phyloP scores from a whole-genome alignment of 2,888 invertebrate species.

The Agrochola circellaris region DNA sequence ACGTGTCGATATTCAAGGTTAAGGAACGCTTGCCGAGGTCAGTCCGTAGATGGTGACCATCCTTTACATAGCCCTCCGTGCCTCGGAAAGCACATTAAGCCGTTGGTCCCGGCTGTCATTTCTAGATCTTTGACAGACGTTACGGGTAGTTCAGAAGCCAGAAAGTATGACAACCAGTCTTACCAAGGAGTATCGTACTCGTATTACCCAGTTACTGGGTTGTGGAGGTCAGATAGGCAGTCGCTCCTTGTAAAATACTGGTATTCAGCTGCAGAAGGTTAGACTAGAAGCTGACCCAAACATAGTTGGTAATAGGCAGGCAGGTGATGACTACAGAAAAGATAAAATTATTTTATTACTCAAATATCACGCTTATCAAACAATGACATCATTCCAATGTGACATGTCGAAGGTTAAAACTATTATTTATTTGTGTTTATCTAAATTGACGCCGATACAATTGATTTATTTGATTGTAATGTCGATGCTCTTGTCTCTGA shows the following conservation, averaged over 20 bases:
- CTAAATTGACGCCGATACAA: conserved; percentile 14
- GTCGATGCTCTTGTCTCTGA: neutral
- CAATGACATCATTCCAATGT: conserved; percentile 19
- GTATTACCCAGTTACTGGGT: neutral
- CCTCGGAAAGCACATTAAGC: neutral
- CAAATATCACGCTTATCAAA: neutral
- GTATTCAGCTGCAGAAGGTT: neutral
- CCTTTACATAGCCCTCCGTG: too few species aligned
- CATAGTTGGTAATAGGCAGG: neutral
- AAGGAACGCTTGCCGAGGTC: too few species aligned
- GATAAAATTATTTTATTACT: conserved; percentile 14
- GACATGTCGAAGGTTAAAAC: conserved; percentile 23
- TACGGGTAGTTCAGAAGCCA: neutral
- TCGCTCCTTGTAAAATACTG: neutral
- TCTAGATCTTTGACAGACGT: neutral
- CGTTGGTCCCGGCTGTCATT: neutral
- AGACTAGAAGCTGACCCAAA: neutral
- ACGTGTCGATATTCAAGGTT: too few species aligned
- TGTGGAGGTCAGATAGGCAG: too few species aligned
- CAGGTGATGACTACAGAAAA: neutral
- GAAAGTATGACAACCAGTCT: neutral
- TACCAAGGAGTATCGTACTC: neutral
- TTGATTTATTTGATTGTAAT: conserved; percentile 18
- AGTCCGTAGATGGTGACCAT: too few species aligned
- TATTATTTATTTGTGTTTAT: conserved; percentile 27